Percentiles rank a stretch among this genome's conserved stretches.
These are phyloP conservation scores for Lytechinus variegatus DNA, from an alignment of 35 echinoderm and acorn worm species.

Conservation along the genomic window DNA sequence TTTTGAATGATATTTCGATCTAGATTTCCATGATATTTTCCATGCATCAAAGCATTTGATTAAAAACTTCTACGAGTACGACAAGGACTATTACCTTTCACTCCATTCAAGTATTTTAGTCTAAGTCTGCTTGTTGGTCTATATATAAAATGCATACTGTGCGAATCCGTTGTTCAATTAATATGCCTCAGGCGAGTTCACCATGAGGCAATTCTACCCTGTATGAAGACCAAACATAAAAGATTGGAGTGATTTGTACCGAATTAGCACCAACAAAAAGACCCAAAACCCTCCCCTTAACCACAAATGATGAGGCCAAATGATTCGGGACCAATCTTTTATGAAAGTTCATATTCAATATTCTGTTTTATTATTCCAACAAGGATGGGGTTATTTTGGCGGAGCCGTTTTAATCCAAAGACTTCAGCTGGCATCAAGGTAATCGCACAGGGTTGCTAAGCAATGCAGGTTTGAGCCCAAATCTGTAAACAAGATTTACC, in stretches of 20 bases:
- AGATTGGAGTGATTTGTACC: conserved; percentile 12
- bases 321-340: not conserved
- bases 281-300: not conserved
- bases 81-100: not conserved
- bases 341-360: not conserved
- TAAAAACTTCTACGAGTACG: not conserved
- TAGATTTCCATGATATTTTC: not conserved
- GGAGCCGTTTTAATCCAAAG: not conserved
- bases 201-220: not conserved
- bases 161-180: not conserved
- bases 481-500: not conserved
- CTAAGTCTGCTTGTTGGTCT: not conserved
- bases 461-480: not conserved
- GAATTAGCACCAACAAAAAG: conserved; percentile 1
- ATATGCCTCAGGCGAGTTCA: not conserved
- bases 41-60: not conserved
- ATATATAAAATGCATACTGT: not conserved
- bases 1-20: not conserved
- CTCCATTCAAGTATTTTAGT: not conserved
- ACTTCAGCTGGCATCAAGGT: not conserved
- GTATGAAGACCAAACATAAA: not conserved
- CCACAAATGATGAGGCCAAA: not conserved
- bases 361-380: not conserved
- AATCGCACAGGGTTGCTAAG: not conserved
- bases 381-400: not conserved